Base-by-base conservation (phyloP, 2,797 vertebrate species). In the Lagorchestes hirsutus region DNA sequence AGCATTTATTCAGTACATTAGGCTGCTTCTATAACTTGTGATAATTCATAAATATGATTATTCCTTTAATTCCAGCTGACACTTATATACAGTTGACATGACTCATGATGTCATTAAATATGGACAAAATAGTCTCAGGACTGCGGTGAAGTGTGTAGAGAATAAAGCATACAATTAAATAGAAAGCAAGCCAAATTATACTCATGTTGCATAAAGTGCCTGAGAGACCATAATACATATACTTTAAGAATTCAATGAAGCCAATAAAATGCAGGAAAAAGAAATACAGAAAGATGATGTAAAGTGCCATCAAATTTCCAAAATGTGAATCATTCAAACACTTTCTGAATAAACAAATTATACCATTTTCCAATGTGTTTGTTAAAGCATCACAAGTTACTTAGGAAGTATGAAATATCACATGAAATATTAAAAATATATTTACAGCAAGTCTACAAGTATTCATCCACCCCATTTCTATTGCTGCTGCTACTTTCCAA, bases 301-400 rank as follows among this genome's bases (percentile, higher is more conserved):
- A 87, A 46, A 87, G 74, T 10, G 50, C 74, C 22, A 82, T 46
- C 0, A 0, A 6, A 0, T 0, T 1, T 55, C 34, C 54, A 0
- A 3, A 2, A 1, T 0, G 57, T 1, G 0, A 24, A 90, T 56
- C 95, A 87, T 34, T 59, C 91, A 97, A 97, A 58, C 55, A 90
- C 0, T 0, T 92, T 58, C 90, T 0, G 0, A 16, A 74, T 96
- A 62, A 92, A 59, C 28, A 93, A 24, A 57, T 97, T 95, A 90
- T 90, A 40, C 59, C 2, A 31, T 34, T 56, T 91, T 2, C 0
- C 0, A 1, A 2, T 50, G 31, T 12, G 54, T 93, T 93, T 91
- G 91, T 58, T n/a, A 5, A 96, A 91, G 9, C 87, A 87, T 87
- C 74, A 50, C 10, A 27, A 87, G 40, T 87, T 87, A 87, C 67